These are phyloP conservation scores for Onychorhynchus coronatus DNA, from an alignment of 2,113 vertebrate species.

Conservation along the genomic window DNA sequence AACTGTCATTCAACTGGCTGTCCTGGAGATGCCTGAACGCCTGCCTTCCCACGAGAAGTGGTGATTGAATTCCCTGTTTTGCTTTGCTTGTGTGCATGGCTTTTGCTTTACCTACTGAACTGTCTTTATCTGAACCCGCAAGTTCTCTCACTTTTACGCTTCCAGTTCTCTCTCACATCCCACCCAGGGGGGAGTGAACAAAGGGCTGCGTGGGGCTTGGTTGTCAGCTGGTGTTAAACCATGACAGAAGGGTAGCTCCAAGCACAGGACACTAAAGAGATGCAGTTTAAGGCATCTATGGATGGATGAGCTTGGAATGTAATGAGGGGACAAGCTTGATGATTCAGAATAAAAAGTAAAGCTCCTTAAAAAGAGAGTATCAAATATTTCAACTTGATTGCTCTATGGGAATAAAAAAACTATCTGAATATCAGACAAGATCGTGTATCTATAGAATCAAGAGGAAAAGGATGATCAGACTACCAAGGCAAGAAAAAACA, in stretches of 20 bases:
- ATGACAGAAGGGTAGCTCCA: neutral
- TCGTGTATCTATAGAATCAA: neutral
- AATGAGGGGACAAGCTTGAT: neutral
- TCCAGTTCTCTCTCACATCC: neutral
- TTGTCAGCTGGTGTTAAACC: neutral
- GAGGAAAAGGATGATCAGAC: neutral
- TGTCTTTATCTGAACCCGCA: neutral
- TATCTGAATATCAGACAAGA: neutral
- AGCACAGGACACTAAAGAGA: neutral
- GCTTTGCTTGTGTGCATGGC: neutral
- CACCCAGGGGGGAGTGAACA: neutral
- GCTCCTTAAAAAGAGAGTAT: neutral
- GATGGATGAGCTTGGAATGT: neutral
- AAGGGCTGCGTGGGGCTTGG: accelerated
- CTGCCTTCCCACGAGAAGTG: neutral
- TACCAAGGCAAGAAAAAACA: neutral
- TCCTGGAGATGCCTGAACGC: neutral
- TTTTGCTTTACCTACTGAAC: neutral
- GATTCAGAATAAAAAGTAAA: neutral
- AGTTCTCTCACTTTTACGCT: neutral
- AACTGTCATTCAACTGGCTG: neutral
- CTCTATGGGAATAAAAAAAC: neutral
- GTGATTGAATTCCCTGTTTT: neutral
- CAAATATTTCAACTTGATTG: neutral
- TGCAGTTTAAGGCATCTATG: neutral